Base-by-base conservation (phyloP, 2,888 invertebrate species). In the Oxyteleia sp. region DNA sequence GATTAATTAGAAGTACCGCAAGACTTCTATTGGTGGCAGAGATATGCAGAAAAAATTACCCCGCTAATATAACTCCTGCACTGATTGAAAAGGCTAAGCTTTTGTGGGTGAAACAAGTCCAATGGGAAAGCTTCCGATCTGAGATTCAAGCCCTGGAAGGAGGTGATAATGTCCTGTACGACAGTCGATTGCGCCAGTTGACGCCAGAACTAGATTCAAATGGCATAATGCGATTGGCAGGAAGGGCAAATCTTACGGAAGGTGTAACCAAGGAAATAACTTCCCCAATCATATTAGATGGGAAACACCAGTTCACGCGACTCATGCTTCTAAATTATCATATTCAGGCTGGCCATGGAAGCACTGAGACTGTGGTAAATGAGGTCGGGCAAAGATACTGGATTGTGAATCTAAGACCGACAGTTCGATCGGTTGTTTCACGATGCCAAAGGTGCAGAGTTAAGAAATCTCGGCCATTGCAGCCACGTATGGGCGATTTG, bases 401-500 rank as follows among this genome's bases (percentile, higher is more conserved):
- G 53, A 18, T 74, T 7, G 1, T 15, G 0, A 11, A 15, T 7
- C 23, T 55, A 29, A 11, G 76, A 66, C 7, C 49, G 80, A 38
- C 20, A 55, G 13, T 23, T 82, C 16, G 72, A 68, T 0, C 72
- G 71, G 43, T 63, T 23, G 16, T 20, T 11, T 15, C 15, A 15
- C 10, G 26, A 5, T 49, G 51, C 47, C n/a, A 38, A 29, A 64
- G 75, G 20, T 83, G 79, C 51, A 8, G 35, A 15, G 41, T 74
- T 1, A 71, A 41, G 1, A 10, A 66, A 74, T 13, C 80, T 13
- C 4, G 13, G 26, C 74, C 75, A 38, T 57, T 15, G 23, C 23
- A 23, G 5, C 63, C 63, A 2, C 13, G 63, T 26, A 47, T 63
- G 32, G 63, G 45, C 10, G 20, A 63, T n/a, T n/a, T 63, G 1